These are phyloP conservation scores for Acronicta psi DNA, from an alignment of 2,888 invertebrate genomes.

Conservation along the genomic window DNA sequence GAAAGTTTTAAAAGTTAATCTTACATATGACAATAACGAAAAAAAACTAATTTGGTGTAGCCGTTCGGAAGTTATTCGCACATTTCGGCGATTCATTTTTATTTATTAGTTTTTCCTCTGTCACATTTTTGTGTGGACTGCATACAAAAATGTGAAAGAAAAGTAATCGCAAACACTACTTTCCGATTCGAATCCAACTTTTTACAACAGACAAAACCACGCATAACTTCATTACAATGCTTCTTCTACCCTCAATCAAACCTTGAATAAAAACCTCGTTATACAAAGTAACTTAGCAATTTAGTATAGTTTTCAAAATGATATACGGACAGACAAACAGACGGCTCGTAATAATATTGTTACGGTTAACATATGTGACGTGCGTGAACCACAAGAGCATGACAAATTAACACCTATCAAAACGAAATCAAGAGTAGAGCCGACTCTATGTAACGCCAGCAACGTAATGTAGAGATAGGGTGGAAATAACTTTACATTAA, in stretches of 20 bases:
- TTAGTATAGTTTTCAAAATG: slow-evolving; percentile 53
- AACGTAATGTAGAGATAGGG: slow-evolving; percentile 42
- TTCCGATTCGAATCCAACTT: background rate
- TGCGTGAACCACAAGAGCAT: slow-evolving; percentile 68
- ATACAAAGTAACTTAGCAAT: slow-evolving; percentile 52
- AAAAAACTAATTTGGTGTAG: too few species aligned
- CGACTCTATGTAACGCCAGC: slow-evolving; percentile 59
- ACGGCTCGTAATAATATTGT: slow-evolving; percentile 57
- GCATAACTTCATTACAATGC: slow-evolving; percentile 39
- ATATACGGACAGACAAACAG: slow-evolving; percentile 49
- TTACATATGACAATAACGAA: too few species aligned
- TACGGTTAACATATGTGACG: slow-evolving; percentile 58
- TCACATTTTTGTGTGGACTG: too few species aligned
- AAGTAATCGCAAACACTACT: background rate
- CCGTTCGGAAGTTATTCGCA: too few species aligned
- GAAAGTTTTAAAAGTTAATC: too few species aligned
- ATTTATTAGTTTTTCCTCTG: too few species aligned
- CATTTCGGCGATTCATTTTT: too few species aligned
- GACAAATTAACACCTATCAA: slow-evolving; percentile 82
- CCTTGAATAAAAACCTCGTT: slow-evolving; percentile 54
- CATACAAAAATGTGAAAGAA: too few species aligned
- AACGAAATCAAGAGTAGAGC: slow-evolving; percentile 78
- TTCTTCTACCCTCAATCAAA: slow-evolving; percentile 33
- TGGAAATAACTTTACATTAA: background rate
- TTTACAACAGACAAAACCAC: slow-evolving; percentile 22